phyloP scores from a whole-genome alignment of 1,140 invertebrate genomes.

The Heliconius eleuchia region DNA sequence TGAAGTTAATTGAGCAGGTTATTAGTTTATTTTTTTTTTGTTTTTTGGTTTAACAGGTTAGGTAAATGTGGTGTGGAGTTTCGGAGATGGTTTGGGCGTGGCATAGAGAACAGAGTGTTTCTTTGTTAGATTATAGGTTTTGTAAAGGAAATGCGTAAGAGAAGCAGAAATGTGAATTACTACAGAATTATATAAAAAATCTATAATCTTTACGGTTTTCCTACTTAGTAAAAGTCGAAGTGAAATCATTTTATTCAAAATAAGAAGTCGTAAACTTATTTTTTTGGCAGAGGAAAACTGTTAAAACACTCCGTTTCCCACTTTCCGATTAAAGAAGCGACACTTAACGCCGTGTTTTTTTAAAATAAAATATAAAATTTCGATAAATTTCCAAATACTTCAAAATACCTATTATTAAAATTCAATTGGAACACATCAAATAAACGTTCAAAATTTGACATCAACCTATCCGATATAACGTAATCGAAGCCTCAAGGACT shows the following conservation, averaged over 20 bases:
- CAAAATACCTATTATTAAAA: slow-evolving; percentile 12
- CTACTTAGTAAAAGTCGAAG: too few species aligned
- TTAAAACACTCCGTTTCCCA: too few species aligned
- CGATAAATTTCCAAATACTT: neutral
- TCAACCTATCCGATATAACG: slow-evolving; percentile 51
- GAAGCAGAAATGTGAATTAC: neutral
- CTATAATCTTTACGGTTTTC: too few species aligned
- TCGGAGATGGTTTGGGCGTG: neutral
- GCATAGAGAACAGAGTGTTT: neutral
- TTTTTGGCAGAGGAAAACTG: too few species aligned
- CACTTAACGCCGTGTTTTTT: too few species aligned
- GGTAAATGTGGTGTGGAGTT: neutral
- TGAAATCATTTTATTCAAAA: too few species aligned
- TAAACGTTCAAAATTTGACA: slow-evolving; percentile 31
- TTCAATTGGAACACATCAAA: slow-evolving; percentile 13
- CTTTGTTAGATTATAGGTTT: neutral
- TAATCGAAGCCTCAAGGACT: slow-evolving; percentile 68
- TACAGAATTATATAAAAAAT: too few species aligned
- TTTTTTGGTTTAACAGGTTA: neutral
- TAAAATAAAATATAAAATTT: neutral
- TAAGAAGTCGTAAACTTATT: too few species aligned
- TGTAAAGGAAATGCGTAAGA: neutral
- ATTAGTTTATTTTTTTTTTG: too few species aligned
- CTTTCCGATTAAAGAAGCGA: too few species aligned
- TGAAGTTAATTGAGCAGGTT: too few species aligned